Evolutionary conservation across 2,797 vertebrate genomes (phyloP).

Genomic region (Mormyrops boulengeri): DNA sequence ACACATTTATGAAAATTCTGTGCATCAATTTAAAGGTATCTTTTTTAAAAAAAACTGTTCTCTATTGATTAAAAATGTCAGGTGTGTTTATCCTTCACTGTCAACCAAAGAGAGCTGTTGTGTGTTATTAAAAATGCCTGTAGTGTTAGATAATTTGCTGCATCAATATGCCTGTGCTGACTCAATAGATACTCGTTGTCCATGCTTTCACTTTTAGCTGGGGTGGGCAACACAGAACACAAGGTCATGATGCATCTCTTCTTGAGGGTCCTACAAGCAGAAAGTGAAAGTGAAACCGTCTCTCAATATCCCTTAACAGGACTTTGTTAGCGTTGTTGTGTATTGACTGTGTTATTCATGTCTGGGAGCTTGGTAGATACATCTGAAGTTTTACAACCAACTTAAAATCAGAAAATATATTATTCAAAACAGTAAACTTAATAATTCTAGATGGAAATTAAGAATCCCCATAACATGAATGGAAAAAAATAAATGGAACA

Average conservation of each 20-base stretch:
- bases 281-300: background rate
- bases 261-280: background rate
- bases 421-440: background rate
- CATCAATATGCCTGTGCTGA: background rate
- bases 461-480: background rate
- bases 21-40: background rate
- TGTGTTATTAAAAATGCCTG: background rate
- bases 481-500: background rate
- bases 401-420: background rate
- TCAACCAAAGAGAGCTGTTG: background rate
- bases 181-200: background rate
- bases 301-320: background rate
- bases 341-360: background rate
- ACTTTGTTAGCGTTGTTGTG: background rate
- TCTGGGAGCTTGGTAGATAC: background rate
- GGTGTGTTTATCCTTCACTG: background rate
- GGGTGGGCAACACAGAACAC: background rate
- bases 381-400: background rate
- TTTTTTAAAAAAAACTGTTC: background rate
- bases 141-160: background rate
- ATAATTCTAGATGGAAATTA: background rate
- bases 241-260: background rate
- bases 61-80: background rate
- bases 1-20: background rate
- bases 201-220: background rate